Evolutionary conservation across 1,140 invertebrate genomes (phyloP), one percentile per base, ranked within the genome.

Genomic region (Semibalanus balanoides): DNA sequence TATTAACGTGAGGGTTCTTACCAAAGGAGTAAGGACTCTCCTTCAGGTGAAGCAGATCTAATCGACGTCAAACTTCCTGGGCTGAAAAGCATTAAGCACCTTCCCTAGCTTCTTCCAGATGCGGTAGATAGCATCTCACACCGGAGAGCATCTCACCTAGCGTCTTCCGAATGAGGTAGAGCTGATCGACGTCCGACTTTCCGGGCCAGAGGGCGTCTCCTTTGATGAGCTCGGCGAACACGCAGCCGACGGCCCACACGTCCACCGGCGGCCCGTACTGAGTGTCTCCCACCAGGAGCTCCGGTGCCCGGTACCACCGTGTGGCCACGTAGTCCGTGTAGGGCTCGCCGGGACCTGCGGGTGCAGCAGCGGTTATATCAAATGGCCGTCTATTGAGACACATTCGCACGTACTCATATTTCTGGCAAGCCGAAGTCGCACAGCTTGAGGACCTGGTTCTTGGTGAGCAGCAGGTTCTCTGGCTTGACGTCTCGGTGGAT

Each of bases 281-380:
- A 3, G 95, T 97, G 82, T 99, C 97, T 0, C 97, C 97, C 0
- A 99, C 97, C 30, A 99, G 86, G 19, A 99, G 86, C 85, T 99
- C 97, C 0, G 95, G 96, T 27, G 96, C 93, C 76, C 97, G 87
- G 84, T 99, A 99, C 97, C 97, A 99, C 31, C 97, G 87, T 11
- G 97, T 99, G 1, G 97, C 97, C 73, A 99, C 97, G 84, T 99
- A 99, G 84, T 99, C 97, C 75, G 97, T 99, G 83, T 98, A 99
- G 83, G 97, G 96, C 87, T 98, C 97, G 14, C 94, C 95, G 0
- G 95, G 94, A 79, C 85, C 87, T 83, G 82, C 81, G 84, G 27
- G 27, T 40, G n/a, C n/a, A n/a, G n/a, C n/a, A n/a, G n/a, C n/a
- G n/a, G n/a, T n/a, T n/a, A n/a, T n/a, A n/a, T n/a, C n/a, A n/a